A percentile compares a stretch with the other conserved stretches of the same genome.
Conservation (phyloP, 2,113 vertebrate genomes). For the Dendrocopos noguchii region DNA sequence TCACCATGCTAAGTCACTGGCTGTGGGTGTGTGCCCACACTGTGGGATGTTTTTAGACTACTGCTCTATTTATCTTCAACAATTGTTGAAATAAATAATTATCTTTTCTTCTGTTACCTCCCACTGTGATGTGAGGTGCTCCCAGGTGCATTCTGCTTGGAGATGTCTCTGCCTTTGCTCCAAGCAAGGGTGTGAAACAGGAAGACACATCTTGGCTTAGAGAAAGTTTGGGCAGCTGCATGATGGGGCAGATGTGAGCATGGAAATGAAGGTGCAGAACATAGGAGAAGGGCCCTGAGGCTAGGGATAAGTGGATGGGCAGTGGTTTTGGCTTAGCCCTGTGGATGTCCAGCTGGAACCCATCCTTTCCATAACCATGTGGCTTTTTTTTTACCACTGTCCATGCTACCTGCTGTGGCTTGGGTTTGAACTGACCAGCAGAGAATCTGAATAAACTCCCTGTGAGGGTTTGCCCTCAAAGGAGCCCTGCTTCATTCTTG, state of each 20-base stretch:
- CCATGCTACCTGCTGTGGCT: not conserved
- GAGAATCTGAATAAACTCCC: not conserved
- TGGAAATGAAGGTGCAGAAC: not conserved
- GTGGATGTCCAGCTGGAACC: not conserved
- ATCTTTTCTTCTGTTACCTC: not conserved
- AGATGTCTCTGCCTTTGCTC: not conserved
- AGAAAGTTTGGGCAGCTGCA: not conserved
- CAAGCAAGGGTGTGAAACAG: not conserved
- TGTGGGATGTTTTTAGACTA: not conserved
- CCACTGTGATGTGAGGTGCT: not conserved
- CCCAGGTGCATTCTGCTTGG: not conserved
- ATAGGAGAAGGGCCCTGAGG: not conserved
- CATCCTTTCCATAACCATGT: not conserved
- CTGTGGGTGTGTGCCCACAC: fast-evolving
- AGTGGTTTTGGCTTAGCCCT: not conserved
- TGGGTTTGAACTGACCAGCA: not conserved
- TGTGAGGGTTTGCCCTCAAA: not conserved
- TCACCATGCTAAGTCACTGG: not conserved
- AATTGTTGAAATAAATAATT: not conserved
- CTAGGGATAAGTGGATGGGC: not conserved
- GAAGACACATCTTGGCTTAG: not conserved
- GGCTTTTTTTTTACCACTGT: not conserved
- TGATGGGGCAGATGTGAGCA: fast-evolving
- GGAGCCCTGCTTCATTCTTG: not conserved
- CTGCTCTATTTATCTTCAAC: not conserved